Percentiles rank a stretch among this genome's conserved stretches.
Conservation (phyloP, 2,888 invertebrate genomes). For the Ormyrus pomaceus region DNA sequence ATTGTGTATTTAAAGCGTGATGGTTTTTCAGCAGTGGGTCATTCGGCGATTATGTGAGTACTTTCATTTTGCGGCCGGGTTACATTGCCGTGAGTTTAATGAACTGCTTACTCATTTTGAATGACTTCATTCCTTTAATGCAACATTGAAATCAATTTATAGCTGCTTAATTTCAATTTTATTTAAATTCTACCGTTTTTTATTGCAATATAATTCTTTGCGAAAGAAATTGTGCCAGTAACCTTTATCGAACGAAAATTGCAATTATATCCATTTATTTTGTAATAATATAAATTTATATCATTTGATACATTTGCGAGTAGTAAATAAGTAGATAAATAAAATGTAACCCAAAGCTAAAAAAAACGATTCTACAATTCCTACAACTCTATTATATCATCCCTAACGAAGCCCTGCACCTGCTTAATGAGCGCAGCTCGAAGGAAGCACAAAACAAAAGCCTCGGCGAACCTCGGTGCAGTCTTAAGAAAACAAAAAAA, state of each 20-base stretch:
- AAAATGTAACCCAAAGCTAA: too few species aligned
- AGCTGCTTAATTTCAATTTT: background rate
- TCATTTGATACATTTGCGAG: too few species aligned
- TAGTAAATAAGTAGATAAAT: too few species aligned
- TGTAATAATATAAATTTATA: too few species aligned
- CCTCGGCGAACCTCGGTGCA: background rate
- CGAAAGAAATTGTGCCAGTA: too few species aligned
- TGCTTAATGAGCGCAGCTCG: too few species aligned
- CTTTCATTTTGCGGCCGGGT: conserved; percentile 46
- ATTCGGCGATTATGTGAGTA: conserved; percentile 23
- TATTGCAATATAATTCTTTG: background rate
- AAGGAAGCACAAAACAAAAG: too few species aligned
- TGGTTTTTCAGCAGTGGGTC: conserved; percentile 32
- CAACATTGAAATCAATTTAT: conserved; percentile 13
- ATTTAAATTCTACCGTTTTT: background rate
- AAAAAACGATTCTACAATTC: too few species aligned
- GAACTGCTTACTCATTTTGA: conserved; percentile 35
- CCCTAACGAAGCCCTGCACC: too few species aligned
- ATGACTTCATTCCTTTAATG: conserved; percentile 31
- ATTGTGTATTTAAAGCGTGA: conserved; percentile 12
- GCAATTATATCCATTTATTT: too few species aligned
- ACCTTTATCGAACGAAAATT: too few species aligned
- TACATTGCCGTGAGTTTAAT: conserved; percentile 30
- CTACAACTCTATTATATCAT: too few species aligned
- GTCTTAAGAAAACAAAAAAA: background rate